Evolutionary conservation across 2,113 vertebrate genomes (phyloP).

Genomic region (Felis catus): F.catus_Fca126_mat1.0 CM031426.1:28496501-28497000

Average conservation of each 20-base stretch:
- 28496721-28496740: background rate
- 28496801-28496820: accelerated
- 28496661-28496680: background rate
- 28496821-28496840: background rate
- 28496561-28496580: background rate
- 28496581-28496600: background rate
- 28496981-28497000: background rate
- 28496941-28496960: background rate
- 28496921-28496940: accelerated
- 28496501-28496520: background rate
- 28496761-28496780: background rate
- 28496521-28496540: background rate
- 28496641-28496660: background rate
- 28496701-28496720: background rate
- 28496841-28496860: accelerated
- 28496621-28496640: background rate
- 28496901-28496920: background rate
- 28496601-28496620: background rate
- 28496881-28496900: background rate
- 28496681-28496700: background rate
- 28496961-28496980: accelerated
- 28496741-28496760: too few species aligned
- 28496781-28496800: accelerated
- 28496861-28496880: background rate
- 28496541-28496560: background rate